phyloP scores from a whole-genome alignment of 2,113 vertebrate species.

The Hipposideros armiger region DNA sequence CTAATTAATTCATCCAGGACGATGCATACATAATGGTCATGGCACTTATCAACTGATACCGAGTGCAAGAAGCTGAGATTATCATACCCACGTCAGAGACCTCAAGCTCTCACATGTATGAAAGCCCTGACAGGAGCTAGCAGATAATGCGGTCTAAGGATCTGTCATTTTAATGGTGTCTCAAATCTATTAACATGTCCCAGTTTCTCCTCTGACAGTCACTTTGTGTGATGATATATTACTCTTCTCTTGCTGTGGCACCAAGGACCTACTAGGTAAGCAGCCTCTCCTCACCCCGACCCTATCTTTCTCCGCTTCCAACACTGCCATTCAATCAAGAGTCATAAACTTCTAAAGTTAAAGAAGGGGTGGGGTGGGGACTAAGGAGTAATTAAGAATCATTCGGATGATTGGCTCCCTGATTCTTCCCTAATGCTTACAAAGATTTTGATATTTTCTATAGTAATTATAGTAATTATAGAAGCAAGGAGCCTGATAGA shows the following conservation, averaged over 20 bases:
- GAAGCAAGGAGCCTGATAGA: background rate
- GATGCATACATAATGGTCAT: background rate
- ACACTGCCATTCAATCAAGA: background rate
- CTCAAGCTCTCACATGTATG: background rate
- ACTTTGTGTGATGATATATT: background rate
- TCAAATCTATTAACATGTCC: background rate
- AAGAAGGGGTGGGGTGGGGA: background rate
- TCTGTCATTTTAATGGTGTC: background rate
- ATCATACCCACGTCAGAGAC: background rate
- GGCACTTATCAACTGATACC: background rate
- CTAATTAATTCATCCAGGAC: conserved; percentile 29
- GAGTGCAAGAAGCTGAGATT: background rate
- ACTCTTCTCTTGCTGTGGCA: background rate
- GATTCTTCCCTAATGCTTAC: background rate
- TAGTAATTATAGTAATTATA: background rate
- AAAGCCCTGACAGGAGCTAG: background rate
- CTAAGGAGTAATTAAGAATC: background rate
- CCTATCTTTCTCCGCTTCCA: background rate
- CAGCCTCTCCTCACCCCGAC: background rate
- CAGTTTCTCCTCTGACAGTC: background rate
- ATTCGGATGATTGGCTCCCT: background rate
- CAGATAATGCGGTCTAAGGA: background rate
- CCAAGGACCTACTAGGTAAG: background rate
- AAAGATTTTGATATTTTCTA: conserved; percentile 25
- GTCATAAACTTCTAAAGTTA: background rate